Conservation (phyloP, 2,113 vertebrate species). For the Chloebia gouldiae region DNA sequence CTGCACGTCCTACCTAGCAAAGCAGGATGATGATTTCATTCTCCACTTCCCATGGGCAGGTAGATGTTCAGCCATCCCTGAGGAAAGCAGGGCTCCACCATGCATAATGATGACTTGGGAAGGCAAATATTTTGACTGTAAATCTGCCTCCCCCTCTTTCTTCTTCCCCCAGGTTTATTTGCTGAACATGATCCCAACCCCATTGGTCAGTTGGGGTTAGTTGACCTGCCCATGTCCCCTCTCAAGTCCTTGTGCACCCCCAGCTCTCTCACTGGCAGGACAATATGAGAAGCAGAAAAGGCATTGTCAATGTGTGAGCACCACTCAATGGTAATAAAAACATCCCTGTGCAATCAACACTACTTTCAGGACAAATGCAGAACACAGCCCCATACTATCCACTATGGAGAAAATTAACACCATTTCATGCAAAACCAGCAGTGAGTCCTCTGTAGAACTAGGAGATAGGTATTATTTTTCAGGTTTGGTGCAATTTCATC, state of each 20-base stretch:
- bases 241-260: neutral
- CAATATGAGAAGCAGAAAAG: neutral
- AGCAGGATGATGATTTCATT: neutral
- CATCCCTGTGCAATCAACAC: too few species aligned
- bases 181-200: neutral
- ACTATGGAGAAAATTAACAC: neutral
- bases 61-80: neutral
- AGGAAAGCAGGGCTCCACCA: neutral
- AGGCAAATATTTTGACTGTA: neutral
- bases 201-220: neutral
- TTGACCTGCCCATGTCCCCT: neutral
- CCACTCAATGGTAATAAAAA: neutral
- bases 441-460: fast-evolving
- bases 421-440: neutral
- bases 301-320: neutral
- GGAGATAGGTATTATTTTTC: neutral
- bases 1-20: neutral
- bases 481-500: neutral
- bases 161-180: neutral
- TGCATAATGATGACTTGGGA: fast-evolving
- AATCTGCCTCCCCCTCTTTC: neutral
- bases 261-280: neutral
- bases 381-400: neutral
- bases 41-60: neutral
- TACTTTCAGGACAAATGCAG: neutral